A percentile compares a stretch with the other conserved stretches of the same genome.
Conservation (phyloP, 2,113 vertebrate species). For the Potamarius usumacintae region DNA sequence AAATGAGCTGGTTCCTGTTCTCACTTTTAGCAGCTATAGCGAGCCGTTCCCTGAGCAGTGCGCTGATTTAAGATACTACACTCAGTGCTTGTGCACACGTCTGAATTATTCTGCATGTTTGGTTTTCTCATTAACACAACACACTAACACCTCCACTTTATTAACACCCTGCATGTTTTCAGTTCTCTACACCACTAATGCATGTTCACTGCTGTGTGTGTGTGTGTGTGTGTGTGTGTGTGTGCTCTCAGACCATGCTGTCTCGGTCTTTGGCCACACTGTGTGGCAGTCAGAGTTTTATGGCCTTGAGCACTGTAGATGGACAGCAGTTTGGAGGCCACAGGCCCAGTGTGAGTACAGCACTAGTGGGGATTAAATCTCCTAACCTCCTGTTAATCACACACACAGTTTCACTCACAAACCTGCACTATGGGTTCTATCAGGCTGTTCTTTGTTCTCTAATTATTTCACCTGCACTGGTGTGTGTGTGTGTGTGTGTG, state of each 20-base stretch:
- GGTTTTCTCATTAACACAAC: slow-evolving; percentile 33
- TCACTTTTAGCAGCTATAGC: neutral
- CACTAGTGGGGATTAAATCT: slow-evolving; percentile 21
- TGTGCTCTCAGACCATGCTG: slow-evolving; percentile 89
- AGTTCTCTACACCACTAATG: slow-evolving; percentile 25
- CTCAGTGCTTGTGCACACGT: neutral
- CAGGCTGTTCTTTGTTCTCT: slow-evolving; percentile 30
- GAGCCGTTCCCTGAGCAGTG: neutral
- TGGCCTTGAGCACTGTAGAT: slow-evolving; percentile 88
- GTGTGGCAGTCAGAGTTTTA: slow-evolving; percentile 92
- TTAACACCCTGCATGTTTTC: slow-evolving; percentile 50
- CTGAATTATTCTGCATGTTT: slow-evolving; percentile 33
- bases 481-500: neutral
- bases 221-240: slow-evolving; percentile 66
- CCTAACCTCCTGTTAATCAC: neutral
- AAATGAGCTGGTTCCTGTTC: neutral
- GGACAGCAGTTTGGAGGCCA: slow-evolving; percentile 85
- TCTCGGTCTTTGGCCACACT: slow-evolving; percentile 95
- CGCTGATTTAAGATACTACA: neutral
- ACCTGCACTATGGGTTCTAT: slow-evolving; percentile 45
- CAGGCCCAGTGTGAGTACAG: slow-evolving; percentile 90
- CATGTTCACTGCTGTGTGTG: slow-evolving; percentile 63
- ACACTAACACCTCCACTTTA: slow-evolving; percentile 23
- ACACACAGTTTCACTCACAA: neutral
- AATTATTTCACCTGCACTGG: neutral